Conservation (phyloP, 2,113 vertebrate genomes). For the Gila orcuttii region DNA sequence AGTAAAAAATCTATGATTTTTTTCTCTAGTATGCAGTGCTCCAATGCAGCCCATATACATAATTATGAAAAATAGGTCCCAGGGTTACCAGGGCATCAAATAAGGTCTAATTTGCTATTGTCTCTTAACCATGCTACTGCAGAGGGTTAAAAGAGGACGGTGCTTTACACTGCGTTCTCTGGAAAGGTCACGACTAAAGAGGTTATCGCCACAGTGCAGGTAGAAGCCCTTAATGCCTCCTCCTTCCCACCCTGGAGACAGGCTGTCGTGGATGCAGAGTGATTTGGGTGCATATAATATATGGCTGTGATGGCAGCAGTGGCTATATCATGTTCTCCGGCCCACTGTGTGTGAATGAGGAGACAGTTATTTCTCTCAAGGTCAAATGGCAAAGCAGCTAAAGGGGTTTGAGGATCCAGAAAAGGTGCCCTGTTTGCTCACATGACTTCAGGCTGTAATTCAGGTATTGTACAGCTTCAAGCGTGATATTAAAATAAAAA, state of each 20-base stretch:
- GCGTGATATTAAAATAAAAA: not conserved
- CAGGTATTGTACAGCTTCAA: not conserved
- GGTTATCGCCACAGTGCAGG: slow-evolving; percentile 44
- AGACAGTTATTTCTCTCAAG: slow-evolving; percentile 40
- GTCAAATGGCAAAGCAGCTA: slow-evolving; percentile 35
- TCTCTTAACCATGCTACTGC: not conserved
- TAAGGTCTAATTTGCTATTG: slow-evolving; percentile 12
- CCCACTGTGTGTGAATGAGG: not conserved
- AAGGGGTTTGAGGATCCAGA: slow-evolving; percentile 21
- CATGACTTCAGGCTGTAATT: slow-evolving; percentile 20
- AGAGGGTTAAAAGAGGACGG: not conserved
- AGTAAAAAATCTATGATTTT: not conserved
- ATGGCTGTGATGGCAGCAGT: slow-evolving; percentile 29
- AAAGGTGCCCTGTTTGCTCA: slow-evolving; percentile 8
- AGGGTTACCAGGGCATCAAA: not conserved
- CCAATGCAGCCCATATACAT: not conserved
- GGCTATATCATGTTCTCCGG: slow-evolving; percentile 46
- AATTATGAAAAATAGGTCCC: not conserved
- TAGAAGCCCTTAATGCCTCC: not conserved
- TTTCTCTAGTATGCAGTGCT: not conserved
- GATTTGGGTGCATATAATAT: slow-evolving; percentile 37
- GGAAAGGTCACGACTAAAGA: slow-evolving; percentile 35
- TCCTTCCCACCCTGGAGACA: slow-evolving; percentile 27
- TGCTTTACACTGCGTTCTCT: slow-evolving; percentile 3
- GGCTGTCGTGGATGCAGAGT: slow-evolving; percentile 25